phyloP scores from a whole-genome alignment of 2,113 vertebrate species.

The Serinus canaria region DNA sequence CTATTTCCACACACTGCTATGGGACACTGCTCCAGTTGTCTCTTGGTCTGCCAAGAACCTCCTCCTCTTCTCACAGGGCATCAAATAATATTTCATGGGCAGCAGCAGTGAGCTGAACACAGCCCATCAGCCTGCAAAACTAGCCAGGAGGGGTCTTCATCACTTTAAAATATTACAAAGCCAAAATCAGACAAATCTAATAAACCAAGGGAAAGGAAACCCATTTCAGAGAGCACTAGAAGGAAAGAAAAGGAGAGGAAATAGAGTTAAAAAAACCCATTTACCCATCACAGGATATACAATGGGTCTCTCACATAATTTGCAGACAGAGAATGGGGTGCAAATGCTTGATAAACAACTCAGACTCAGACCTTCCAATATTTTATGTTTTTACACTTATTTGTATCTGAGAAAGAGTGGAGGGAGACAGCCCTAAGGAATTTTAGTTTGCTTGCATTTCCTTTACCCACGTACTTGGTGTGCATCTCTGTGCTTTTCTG shows the following conservation, averaged over 20 bases:
- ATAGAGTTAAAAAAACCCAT: background rate
- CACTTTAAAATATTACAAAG: background rate
- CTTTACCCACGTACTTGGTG: accelerated
- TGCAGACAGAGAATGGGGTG: background rate
- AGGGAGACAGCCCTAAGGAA: background rate
- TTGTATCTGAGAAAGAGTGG: background rate
- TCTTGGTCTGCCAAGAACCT: background rate
- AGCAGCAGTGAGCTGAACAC: background rate
- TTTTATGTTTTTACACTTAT: background rate
- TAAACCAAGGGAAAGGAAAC: background rate
- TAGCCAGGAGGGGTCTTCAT: background rate
- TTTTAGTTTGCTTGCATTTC: background rate
- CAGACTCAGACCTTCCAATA: background rate
- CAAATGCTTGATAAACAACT: background rate
- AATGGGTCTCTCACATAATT: background rate
- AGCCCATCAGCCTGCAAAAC: background rate
- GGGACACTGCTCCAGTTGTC: background rate
- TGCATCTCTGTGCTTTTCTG: background rate
- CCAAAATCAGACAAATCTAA: background rate
- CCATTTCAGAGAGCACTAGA: background rate
- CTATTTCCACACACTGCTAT: background rate
- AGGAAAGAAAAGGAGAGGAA: background rate
- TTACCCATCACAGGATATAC: background rate
- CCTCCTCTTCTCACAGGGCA: background rate
- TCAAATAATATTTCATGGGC: background rate